Base-by-base conservation (phyloP, 2,888 invertebrate species). In the Sceliomorpha sp. region DNA sequence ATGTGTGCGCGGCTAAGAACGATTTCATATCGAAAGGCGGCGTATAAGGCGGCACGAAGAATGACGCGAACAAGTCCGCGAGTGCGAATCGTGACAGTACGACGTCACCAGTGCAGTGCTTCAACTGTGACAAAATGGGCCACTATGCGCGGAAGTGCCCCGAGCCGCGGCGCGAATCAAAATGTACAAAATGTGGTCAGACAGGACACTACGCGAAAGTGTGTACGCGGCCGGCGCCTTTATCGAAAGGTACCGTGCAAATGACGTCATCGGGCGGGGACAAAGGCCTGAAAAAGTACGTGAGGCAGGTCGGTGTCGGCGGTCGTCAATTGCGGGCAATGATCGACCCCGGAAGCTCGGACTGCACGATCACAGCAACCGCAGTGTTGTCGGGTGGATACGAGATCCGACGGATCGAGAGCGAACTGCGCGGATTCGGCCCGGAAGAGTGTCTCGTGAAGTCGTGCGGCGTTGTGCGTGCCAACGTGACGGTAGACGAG, bases 231-330 rank as follows among this genome's bases (percentile, higher is more conserved):
- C 36, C 37, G 1, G 24, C 34, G 9, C 36, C 44, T 5, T 5
- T 34, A 14, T n/a, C 10, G 7, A 12, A 8, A 12, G 47, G 34
- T 20, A 8, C 47, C n/a, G 15, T 34, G 13, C 47, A 47, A 24
- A n/a, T 34, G n/a, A 14, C 34, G 4, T 1, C 6, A 6, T 5
- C 1, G 7, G 24, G 15, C 0, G 5, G 0, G n/a, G 34, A 24
- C 14, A 8, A 24, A 2, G 10, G n/a, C 7, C 1, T 32, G 20
- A 13, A 5, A 3, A 50, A 34, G 9, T 26, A 29, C 1, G 29
- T 62, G 0, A 66, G 42, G 6, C 14, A 56, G 10, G 47, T 64
- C 4, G 10, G 13, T 7, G 37, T 67, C 15, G 48, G 63, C 17
- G 47, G 26, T 1, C 27, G 6, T 7, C 1, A 20, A 8, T 10